Evolutionary conservation across 2,888 invertebrate species (phyloP), one percentile per base, ranked within the genome.

Genomic region (Stratiomys singularior): DNA sequence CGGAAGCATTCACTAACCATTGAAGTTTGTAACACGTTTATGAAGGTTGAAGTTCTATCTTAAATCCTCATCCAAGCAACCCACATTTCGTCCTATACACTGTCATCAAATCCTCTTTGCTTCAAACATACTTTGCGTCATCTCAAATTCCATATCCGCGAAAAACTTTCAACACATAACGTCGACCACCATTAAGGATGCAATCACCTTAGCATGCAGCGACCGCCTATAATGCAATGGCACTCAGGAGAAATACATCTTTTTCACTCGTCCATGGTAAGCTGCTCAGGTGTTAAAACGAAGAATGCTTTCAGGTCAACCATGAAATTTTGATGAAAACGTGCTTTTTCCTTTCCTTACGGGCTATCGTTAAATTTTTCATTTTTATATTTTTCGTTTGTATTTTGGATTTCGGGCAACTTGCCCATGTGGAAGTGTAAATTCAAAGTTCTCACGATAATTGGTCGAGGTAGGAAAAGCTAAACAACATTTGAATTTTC

Each of bases 261-360:
- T 37, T 64, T 30, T 15, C 18, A 52, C 21, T 28, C 30, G 28
- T 56, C 63, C 46, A 37, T 63, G 52, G n/a, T 18, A 52, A 52
- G n/a, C 5, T 18, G 25, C 60, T 60, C 76, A 66, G 66, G 66
- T 60, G 52, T 23, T 47, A 76, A 64, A 66, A 28, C 27, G 30
- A 15, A 47, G 46, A 66, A 52, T 66, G 76, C 66, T 66, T 76
- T 76, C 21, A 76, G 66, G 66, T 76, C 76, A 76, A 64, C 66
- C 37, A 76, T 76, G 66, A 66, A 76, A 76, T 52, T 76, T 76
- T 76, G 30, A 76, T 76, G 52, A 63, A 46, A 13, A 11, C 25
- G 37, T 21, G n/a, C 30, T 21, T 23, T 18, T 63, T 37, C 37
- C 37, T 37, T 37, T 9, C 37, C 5, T 37, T 37, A 37, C 37